phyloP scores from a whole-genome alignment of 2,888 invertebrate species.

The Drosophila testacea region DNA sequence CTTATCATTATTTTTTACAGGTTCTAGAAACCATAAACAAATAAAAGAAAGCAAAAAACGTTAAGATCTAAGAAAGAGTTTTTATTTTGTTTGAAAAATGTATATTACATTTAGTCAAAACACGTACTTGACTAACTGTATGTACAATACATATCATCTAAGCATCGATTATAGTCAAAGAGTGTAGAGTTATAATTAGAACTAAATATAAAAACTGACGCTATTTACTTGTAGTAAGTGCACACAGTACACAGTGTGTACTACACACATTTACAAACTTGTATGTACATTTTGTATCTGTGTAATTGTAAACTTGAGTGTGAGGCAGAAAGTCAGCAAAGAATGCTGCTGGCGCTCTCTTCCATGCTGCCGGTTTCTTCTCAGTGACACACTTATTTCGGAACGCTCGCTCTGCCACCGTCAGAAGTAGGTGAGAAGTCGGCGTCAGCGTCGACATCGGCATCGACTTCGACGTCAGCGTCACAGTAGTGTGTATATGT shows the following conservation, averaged over 20 bases:
- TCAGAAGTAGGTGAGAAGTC: conserved; percentile 69
- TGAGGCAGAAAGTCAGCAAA: conserved; percentile 64
- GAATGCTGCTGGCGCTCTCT: conserved; percentile 65
- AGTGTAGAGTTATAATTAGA: conserved; percentile 59
- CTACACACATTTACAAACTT: background rate
- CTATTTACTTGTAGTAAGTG: conserved; percentile 20
- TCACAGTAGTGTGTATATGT: conserved; percentile 13
- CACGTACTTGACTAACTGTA: background rate
- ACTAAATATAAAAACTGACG: conserved; percentile 21
- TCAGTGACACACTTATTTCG: conserved; percentile 69
- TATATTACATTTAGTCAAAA: too few relatives aligned
- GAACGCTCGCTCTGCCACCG: conserved; percentile 38
- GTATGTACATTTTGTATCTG: conserved; percentile 3
- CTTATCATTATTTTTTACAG: too few relatives aligned
- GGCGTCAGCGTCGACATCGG: background rate
- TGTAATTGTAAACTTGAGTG: conserved; percentile 21
- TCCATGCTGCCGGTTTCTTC: conserved; percentile 57
- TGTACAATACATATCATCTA: background rate
- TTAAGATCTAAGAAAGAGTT: too few relatives aligned
- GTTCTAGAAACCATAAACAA: too few relatives aligned
- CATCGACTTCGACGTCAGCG: conserved; percentile 25
- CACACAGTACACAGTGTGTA: conserved; percentile 5
- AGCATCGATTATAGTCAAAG: background rate
- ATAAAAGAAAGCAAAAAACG: too few relatives aligned
- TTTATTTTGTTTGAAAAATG: too few relatives aligned